Evolutionary conservation across 2,888 invertebrate genomes (phyloP).

Genomic region (Panopea generosa): DNA sequence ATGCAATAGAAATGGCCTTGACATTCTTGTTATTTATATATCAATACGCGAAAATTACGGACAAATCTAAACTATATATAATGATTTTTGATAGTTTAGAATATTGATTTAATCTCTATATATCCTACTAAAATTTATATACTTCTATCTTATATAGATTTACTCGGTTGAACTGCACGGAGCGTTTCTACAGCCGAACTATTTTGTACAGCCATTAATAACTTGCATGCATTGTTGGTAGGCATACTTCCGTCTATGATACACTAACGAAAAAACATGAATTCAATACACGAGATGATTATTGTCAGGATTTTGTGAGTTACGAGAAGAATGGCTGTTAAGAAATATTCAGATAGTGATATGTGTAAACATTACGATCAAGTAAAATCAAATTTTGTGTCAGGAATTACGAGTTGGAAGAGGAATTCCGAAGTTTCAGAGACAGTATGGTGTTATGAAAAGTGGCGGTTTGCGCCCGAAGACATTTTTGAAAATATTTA

Average conservation of each 20-base stretch:
- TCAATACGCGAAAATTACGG: background rate
- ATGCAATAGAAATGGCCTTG: background rate
- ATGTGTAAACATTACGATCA: conserved; percentile 1
- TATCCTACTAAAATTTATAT: too few relatives aligned
- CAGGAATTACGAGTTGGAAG: conserved; percentile 7
- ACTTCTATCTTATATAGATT: too few relatives aligned
- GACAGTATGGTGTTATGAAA: conserved; percentile 47
- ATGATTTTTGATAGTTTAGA: too few relatives aligned
- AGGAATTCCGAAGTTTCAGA: conserved; percentile 15
- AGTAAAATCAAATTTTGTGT: background rate
- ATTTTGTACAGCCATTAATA: background rate
- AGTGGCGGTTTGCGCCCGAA: conserved; percentile 44
- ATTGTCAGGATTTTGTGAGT: too few relatives aligned
- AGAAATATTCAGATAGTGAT: conserved; percentile 12
- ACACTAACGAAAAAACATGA: conserved; percentile 12
- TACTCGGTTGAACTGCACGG: too few relatives aligned
- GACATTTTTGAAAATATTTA: background rate
- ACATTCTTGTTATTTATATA: background rate
- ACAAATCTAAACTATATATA: too few relatives aligned
- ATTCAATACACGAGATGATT: too few relatives aligned
- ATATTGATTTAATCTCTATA: too few relatives aligned
- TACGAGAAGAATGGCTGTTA: conserved; percentile 21
- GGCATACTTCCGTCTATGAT: conserved; percentile 1
- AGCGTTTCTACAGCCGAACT: too few relatives aligned
- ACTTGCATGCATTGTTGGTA: background rate